A percentile compares a stretch with the other conserved stretches of the same genome.
Conservation (phyloP, 1,140 invertebrate genomes). For the Drosophila truncata region DNA sequence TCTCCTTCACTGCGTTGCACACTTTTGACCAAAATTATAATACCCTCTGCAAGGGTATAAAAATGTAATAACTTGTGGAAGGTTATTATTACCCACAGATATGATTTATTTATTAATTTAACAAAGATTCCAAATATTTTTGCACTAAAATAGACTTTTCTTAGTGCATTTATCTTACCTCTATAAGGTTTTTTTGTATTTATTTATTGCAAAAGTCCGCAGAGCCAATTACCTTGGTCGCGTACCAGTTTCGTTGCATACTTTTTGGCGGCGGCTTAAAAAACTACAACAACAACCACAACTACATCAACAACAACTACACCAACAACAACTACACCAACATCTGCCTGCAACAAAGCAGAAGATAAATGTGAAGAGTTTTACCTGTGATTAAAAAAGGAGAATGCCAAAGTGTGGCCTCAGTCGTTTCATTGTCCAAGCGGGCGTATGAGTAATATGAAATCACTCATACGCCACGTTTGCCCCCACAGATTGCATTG, state of each 20-base stretch:
- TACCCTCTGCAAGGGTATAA: too few relatives aligned
- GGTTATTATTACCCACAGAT: too few relatives aligned
- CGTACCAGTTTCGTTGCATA: constrained; percentile 18
- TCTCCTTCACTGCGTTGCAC: too few relatives aligned
- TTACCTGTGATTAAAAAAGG: constrained; percentile 14
- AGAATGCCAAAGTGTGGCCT: background rate
- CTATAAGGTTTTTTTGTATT: constrained; percentile 7
- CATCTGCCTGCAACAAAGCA: background rate
- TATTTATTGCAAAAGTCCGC: constrained; percentile 33
- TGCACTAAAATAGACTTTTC: background rate
- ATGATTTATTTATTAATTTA: background rate
- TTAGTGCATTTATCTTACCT: background rate
- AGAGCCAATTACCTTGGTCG: constrained; percentile 36
- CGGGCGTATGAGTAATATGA: constrained; percentile 2
- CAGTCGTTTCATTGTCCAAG: constrained; percentile 5
- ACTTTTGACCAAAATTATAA: too few relatives aligned
- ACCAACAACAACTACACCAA: too few relatives aligned
- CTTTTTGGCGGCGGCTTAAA: background rate
- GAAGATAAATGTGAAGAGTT: constrained; percentile 26
- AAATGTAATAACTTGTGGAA: background rate
- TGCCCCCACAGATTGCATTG: background rate
- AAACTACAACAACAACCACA: background rate
- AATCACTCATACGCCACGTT: constrained; percentile 4
- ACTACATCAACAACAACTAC: background rate
- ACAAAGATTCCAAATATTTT: background rate